Evolutionary conservation across 2,113 vertebrate species (phyloP).

Genomic region (Thamnaconus septentrionalis): DNA sequence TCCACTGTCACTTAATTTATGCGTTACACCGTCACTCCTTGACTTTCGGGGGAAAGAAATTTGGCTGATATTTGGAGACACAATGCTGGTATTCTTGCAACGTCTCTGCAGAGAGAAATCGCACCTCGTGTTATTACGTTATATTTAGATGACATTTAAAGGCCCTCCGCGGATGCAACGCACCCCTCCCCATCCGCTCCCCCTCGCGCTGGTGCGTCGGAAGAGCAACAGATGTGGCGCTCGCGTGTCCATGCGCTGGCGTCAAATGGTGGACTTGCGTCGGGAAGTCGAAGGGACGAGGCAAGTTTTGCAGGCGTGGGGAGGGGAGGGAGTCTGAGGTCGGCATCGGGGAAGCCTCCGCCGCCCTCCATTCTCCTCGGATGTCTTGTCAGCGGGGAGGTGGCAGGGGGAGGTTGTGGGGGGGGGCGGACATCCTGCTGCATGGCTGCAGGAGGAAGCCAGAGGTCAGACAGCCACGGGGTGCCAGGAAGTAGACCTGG

Average conservation of each 20-base stretch:
- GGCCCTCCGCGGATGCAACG: conserved; percentile 35
- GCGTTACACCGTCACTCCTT: conserved; percentile 37
- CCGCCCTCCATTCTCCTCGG: conserved; percentile 61
- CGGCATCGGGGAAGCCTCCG: conserved; percentile 41
- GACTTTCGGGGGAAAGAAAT: conserved; percentile 35
- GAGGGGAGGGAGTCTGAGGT: conserved; percentile 61
- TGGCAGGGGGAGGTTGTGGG: not conserved
- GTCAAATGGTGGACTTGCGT: conserved; percentile 47
- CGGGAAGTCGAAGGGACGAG: conserved; percentile 34
- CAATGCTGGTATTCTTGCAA: conserved; percentile 38
- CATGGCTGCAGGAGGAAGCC: conserved; percentile 68
- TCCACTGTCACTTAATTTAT: conserved; percentile 44
- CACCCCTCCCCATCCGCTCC: too few species aligned
- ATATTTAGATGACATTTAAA: conserved; percentile 65
- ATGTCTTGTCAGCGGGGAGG: conserved; percentile 54
- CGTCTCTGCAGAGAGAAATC: conserved; percentile 51
- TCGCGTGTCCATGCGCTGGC: conserved; percentile 22
- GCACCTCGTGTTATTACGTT: conserved; percentile 41
- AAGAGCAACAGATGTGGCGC: conserved; percentile 50
- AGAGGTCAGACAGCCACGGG: conserved; percentile 69
- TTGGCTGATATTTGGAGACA: conserved; percentile 53
- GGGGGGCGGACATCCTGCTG: conserved; percentile 51
- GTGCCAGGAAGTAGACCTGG: conserved; percentile 64
- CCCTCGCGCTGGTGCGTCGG: not conserved
- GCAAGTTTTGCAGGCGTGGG: conserved; percentile 40